A percentile compares a stretch with the other conserved stretches of the same genome.
These are phyloP conservation scores for Amphipyra berbera DNA, from an alignment of 2,888 invertebrate species.

Conservation along the genomic window DNA sequence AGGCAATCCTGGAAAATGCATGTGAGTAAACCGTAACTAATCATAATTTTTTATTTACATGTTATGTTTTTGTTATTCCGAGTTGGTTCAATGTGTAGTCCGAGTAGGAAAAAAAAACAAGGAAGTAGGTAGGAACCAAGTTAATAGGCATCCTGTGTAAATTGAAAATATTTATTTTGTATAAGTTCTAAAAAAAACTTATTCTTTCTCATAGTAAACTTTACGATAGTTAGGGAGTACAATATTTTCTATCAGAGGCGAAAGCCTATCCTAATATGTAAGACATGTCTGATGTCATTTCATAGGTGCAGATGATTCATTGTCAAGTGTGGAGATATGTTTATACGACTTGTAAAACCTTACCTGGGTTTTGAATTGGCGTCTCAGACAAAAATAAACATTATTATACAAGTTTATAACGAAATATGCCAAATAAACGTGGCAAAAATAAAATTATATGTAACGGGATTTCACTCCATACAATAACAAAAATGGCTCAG, in stretches of 20 bases:
- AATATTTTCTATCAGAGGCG: not conserved
- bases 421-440: constrained; percentile 74
- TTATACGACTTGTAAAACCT: constrained; percentile 1
- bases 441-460: constrained; percentile 70
- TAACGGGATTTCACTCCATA: constrained; percentile 56
- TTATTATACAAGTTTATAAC: constrained; percentile 57
- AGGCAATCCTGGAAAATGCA: too few relatives aligned
- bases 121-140: too few relatives aligned
- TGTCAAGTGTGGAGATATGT: constrained; percentile 26
- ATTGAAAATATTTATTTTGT: too few relatives aligned
- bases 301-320: constrained; percentile 51
- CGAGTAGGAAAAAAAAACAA: too few relatives aligned
- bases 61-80: too few relatives aligned
- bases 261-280: constrained; percentile 24
- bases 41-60: too few relatives aligned
- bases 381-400: constrained; percentile 59
- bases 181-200: too few relatives aligned
- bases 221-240: too few relatives aligned
- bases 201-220: too few relatives aligned
- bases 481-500: constrained; percentile 12
- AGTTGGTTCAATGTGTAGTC: too few relatives aligned
- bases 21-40: too few relatives aligned
- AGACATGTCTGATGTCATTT: constrained; percentile 70
- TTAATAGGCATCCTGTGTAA: too few relatives aligned
- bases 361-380: constrained; percentile 47